A percentile compares a stretch with the other conserved stretches of the same genome.
These are phyloP conservation scores for Bombus superbus DNA, from an alignment of 1,140 invertebrate genomes.

Conservation along the genomic window DNA sequence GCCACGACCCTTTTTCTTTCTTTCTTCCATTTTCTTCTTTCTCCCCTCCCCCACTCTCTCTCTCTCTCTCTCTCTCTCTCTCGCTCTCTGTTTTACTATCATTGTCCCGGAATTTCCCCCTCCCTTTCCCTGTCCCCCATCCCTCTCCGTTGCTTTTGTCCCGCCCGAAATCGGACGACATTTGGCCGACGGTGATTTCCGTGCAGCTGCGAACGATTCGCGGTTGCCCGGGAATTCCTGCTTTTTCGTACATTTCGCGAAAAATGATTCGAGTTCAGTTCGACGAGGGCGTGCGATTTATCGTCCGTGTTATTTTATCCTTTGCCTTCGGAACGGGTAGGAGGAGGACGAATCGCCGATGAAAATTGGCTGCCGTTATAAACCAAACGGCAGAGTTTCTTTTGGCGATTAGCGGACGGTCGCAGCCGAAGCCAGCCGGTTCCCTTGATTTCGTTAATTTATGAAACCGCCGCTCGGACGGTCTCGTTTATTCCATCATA, in stretches of 20 bases:
- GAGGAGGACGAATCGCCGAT: background rate
- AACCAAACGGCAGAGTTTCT: background rate
- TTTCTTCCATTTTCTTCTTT: background rate
- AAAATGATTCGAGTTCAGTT: background rate
- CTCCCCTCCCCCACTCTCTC: too few species aligned
- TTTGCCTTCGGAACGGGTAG: too few species aligned
- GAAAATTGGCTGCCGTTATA: background rate
- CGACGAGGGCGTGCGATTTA: background rate
- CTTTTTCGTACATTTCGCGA: background rate
- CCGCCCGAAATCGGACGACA: conserved; percentile 35
- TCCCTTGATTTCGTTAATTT: background rate
- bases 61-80: background rate
- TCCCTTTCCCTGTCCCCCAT: conserved; percentile 1
- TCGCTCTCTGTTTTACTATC: background rate
- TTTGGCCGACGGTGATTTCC: conserved; percentile 41
- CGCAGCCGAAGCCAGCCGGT: too few species aligned
- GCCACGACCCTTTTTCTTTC: background rate
- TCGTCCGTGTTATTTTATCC: background rate
- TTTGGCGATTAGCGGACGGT: background rate
- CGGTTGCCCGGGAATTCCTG: background rate
- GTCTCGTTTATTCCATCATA: background rate
- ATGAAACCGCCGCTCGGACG: background rate
- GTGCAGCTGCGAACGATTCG: conserved; percentile 14
- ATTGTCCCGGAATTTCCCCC: conserved; percentile 28
- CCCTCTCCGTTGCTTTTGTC: conserved; percentile 43